phyloP scores from a whole-genome alignment of 2,113 vertebrate genomes.

The Mustela lutreola region DNA sequence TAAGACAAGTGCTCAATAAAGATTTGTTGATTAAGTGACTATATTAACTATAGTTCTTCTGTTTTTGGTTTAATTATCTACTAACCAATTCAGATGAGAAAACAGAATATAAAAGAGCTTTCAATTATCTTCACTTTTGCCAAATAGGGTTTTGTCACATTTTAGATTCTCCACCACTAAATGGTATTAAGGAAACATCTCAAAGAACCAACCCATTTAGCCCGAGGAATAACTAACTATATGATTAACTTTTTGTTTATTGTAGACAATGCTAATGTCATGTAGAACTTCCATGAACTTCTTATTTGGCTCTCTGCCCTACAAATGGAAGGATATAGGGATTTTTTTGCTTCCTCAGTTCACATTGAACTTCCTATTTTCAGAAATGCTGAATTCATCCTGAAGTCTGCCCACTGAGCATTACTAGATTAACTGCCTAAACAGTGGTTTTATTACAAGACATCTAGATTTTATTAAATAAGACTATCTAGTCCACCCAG shows the following conservation, averaged over 20 bases:
- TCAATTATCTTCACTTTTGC: neutral
- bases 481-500: neutral
- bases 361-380: slow-evolving; percentile 66
- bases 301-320: slow-evolving; percentile 55
- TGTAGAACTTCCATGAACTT: slow-evolving; percentile 33
- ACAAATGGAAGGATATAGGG: neutral
- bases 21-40: neutral
- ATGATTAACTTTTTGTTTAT: slow-evolving; percentile 16
- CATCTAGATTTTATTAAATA: slow-evolving; percentile 12
- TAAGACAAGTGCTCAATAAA: neutral
- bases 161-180: neutral
- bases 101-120: neutral
- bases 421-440: neutral
- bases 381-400: slow-evolving; percentile 67
- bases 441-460: slow-evolving; percentile 31
- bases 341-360: slow-evolving; percentile 67
- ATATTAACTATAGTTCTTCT: neutral
- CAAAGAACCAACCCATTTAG: neutral
- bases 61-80: neutral
- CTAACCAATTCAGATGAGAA: neutral
- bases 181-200: neutral
- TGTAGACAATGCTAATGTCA: slow-evolving; percentile 14
- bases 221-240: neutral
- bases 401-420: slow-evolving; percentile 48
- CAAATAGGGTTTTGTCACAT: neutral